phyloP scores from a whole-genome alignment of 2,888 invertebrate species.

The Drosophila pegasa region DNA sequence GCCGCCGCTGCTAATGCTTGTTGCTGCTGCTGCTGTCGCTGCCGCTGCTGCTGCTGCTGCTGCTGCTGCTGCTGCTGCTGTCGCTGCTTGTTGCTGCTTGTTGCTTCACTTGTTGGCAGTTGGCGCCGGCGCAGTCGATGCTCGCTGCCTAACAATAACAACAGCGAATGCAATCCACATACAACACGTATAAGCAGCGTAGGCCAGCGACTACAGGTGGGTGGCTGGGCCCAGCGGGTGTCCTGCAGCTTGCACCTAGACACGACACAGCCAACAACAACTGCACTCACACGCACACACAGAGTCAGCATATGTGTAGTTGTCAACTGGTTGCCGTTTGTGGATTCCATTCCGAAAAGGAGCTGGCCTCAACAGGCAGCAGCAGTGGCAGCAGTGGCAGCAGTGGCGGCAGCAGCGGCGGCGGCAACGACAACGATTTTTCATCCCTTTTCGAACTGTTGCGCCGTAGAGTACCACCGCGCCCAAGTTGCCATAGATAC shows the following conservation, averaged over 20 bases:
- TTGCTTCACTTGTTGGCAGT: constrained; percentile 76
- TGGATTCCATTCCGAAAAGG: constrained; percentile 50
- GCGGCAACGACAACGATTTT: constrained; percentile 46
- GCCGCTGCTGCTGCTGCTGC: constrained; percentile 44
- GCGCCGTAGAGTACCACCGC: constrained; percentile 64
- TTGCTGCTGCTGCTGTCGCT: constrained; percentile 21
- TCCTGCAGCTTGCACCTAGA: constrained; percentile 27
- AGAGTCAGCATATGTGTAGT: constrained; percentile 32
- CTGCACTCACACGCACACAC: constrained; percentile 11
- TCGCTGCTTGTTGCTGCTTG: constrained; percentile 55
- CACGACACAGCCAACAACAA: constrained; percentile 4
- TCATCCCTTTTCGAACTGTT: constrained; percentile 74
- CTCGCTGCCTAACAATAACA: constrained; percentile 50
- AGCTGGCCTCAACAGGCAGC: constrained; percentile 63
- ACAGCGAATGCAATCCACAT: constrained; percentile 66
- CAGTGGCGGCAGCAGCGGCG: constrained; percentile 27
- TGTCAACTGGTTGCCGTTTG: constrained; percentile 69
- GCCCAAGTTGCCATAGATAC: constrained; percentile 81
- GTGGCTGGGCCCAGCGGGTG: constrained; percentile 27
- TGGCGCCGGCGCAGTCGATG: constrained; percentile 57
- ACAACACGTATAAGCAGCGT: constrained; percentile 39
- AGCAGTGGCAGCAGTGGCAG: constrained; percentile 2
- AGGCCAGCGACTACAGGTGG: constrained; percentile 52
- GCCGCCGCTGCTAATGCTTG: constrained; percentile 6
- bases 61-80: constrained; percentile 8